Evolutionary conservation across 2,888 invertebrate species (phyloP), one percentile per base, ranked within the genome.

Genomic region (Andrena dorsata): DNA sequence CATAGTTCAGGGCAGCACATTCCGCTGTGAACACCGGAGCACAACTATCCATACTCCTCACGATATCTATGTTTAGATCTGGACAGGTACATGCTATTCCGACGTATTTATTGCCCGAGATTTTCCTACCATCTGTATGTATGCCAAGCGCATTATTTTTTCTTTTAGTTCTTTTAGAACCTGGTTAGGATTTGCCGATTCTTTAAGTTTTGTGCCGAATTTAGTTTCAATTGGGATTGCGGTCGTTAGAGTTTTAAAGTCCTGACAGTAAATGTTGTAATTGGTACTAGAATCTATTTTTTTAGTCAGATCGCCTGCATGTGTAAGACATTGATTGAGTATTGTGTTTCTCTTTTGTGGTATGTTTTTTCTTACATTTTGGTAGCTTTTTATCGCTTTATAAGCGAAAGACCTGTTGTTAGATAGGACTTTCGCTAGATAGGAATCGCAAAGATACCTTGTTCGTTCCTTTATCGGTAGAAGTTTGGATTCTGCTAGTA

Each of bases 121-220:
- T 28, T 70, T 70, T 70, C 5, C 69, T 58, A n/a, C 41, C 69
- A 28, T 70, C 58, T 1, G 69, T 70, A 26, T 26, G 58, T 8
- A 58, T 70, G 0, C 10, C 16, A 1, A 41, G 47, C 0, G 23
- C 13, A 20, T 58, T 3, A 16, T 0, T 13, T 23, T 6, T 4
- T 16, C 23, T 1, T 7, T 5, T n/a, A n/a, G 0, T 2, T 60
- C 32, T 8, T 35, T 16, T 1, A 58, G 5, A 2, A 16, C n/a
- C 6, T 13, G 10, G 2, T 8, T 5, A 7, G 35, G 2, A 5
- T 58, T 26, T 47, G 10, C 10, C 26, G 2, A 13, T 10, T 20
- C 28, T 70, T 16, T 64, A 0, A 32, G 7, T 7, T 16, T 4
- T 5, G 4, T 30, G 3, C 41, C 41, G 1, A 58, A 7, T 16